These are phyloP conservation scores for Flexamia atlantica DNA, from an alignment of 2,888 invertebrate species.

Conservation along the genomic window DNA sequence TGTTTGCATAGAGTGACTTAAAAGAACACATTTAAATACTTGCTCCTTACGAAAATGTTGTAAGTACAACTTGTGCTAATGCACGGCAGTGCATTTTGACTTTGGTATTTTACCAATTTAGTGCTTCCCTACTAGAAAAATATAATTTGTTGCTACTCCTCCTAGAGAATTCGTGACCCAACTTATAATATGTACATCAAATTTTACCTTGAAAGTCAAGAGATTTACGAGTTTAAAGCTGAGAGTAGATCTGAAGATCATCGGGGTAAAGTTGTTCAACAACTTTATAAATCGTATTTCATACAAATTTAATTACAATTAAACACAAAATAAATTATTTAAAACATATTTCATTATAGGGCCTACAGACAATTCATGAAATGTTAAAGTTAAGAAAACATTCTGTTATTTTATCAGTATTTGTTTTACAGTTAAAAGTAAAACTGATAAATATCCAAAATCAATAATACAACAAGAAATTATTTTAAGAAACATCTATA, in stretches of 20 bases:
- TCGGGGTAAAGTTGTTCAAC: too few relatives aligned
- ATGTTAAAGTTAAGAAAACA: too few relatives aligned
- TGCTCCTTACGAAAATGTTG: not conserved
- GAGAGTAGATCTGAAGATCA: not conserved
- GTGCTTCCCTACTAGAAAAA: not conserved
- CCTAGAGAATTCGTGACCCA: not conserved
- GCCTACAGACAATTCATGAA: too few relatives aligned
- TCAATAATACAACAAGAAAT: too few relatives aligned
- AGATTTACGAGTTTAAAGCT: not conserved
- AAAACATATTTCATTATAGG: too few relatives aligned
- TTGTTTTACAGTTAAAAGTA: too few relatives aligned
- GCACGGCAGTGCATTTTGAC: not conserved
- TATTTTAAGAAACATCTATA: too few relatives aligned
- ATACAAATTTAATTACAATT: too few relatives aligned
- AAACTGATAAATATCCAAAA: too few relatives aligned
- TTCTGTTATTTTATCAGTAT: too few relatives aligned
- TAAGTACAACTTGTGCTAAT: not conserved
- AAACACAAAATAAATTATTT: too few relatives aligned
- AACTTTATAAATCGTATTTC: too few relatives aligned
- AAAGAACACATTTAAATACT: not conserved
- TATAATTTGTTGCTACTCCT: not conserved
- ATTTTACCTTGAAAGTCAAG: not conserved
- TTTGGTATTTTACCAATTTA: not conserved
- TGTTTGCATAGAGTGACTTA: not conserved
- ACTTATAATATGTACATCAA: not conserved